Percentiles rank a stretch among this genome's conserved stretches.
Evolutionary conservation across 2,888 invertebrate species (phyloP).

Genomic region (Heteromurus nitidus): DNA sequence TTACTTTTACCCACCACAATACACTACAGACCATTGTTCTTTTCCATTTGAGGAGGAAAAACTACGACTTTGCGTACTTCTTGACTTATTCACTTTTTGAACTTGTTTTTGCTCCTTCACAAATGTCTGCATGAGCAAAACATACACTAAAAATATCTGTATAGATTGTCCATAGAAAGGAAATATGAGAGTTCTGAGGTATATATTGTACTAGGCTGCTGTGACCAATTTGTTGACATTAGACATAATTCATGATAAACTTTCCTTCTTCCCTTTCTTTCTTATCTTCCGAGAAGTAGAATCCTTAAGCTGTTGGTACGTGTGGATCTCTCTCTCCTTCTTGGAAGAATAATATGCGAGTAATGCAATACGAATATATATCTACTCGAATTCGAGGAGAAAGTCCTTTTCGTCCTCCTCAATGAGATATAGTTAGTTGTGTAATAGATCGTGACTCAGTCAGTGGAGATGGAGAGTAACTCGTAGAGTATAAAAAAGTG

Average conservation of each 20-base stretch:
- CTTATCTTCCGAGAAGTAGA: slow-evolving; percentile 5
- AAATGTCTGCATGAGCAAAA: not conserved
- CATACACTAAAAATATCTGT: too few species aligned
- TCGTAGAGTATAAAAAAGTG: not conserved
- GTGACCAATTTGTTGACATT: slow-evolving; percentile 69
- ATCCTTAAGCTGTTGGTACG: too few species aligned
- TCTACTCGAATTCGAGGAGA: slow-evolving; percentile 6
- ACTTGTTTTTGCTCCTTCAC: slow-evolving; percentile 44
- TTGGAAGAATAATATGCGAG: not conserved
- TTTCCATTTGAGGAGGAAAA: slow-evolving; percentile 20
- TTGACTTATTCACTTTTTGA: slow-evolving; percentile 56
- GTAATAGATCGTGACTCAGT: slow-evolving; percentile 34
- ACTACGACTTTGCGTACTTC: slow-evolving; percentile 36
- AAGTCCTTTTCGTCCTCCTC: not conserved
- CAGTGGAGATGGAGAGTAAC: slow-evolving; percentile 12
- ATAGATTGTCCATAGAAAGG: too few species aligned
- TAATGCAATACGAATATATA: too few species aligned
- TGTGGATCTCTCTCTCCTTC: too few species aligned
- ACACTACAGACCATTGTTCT: not conserved
- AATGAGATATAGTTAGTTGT: slow-evolving; percentile 41
- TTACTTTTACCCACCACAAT: too few species aligned
- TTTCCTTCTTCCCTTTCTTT: slow-evolving; percentile 49
- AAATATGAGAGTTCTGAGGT: too few species aligned
- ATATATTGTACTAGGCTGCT: slow-evolving; percentile 48
- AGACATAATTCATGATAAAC: slow-evolving; percentile 65